phyloP scores from a whole-genome alignment of 1,140 invertebrate species.

The Cherax destructor region DNA sequence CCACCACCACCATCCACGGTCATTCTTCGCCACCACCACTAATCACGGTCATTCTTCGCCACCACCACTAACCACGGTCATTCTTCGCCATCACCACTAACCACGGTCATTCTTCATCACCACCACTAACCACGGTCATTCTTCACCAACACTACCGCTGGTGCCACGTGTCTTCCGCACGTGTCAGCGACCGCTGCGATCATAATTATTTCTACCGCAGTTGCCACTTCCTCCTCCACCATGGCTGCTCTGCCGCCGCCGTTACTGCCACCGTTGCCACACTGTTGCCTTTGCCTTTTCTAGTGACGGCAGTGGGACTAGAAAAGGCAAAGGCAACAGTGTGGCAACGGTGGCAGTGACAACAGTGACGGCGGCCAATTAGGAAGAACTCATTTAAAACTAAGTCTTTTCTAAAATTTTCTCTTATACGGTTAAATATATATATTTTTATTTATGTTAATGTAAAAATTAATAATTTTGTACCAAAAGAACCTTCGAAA shows the following conservation, averaged over 20 bases:
- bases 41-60: too few relatives aligned
- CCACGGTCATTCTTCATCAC: background rate
- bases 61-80: background rate
- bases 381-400: too few relatives aligned
- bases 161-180: background rate
- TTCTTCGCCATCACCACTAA: background rate
- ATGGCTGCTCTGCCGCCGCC: background rate
- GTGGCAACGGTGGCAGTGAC: background rate
- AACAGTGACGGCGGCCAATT: too few relatives aligned
- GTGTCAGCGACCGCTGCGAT: too few relatives aligned
- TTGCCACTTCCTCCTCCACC: background rate
- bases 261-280: background rate
- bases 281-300: too few relatives aligned
- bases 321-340: too few relatives aligned
- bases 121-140: background rate
- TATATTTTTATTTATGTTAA: too few relatives aligned
- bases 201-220: background rate
- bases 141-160: background rate
- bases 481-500: too few relatives aligned
- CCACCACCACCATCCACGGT: background rate
- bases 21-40: background rate
- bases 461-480: too few relatives aligned
- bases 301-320: too few relatives aligned
- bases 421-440: too few relatives aligned
- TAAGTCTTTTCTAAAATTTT: too few relatives aligned